Evolutionary conservation across 2,797 vertebrate genomes (phyloP).

Genomic region (Erithacus rubecula): DNA sequence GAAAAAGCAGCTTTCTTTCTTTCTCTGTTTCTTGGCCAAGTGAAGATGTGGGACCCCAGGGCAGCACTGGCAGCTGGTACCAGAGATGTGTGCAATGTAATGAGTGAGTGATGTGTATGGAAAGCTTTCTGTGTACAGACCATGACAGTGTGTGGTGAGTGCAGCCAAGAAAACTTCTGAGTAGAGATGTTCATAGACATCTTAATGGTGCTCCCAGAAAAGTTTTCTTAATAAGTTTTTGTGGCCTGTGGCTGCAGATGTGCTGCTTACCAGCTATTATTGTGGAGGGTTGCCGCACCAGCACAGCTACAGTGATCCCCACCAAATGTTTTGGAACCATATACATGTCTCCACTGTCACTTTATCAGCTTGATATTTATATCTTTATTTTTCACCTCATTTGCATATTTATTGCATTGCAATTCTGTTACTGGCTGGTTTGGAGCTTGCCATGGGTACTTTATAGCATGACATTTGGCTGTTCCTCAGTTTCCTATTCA

Average conservation of each 20-base stretch:
- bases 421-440: background rate
- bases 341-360: rapidly evolving
- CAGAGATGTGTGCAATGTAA: background rate
- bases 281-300: background rate
- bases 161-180: background rate
- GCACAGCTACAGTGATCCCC: background rate
- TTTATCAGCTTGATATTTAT: background rate
- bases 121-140: background rate
- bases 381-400: background rate
- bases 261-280: background rate
- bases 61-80: background rate
- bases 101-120: background rate
- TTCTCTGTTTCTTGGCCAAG: background rate
- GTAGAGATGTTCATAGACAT: background rate
- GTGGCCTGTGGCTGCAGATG: background rate
- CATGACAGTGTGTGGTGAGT: background rate
- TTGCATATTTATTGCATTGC: background rate
- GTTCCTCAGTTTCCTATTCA: background rate
- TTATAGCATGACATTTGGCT: background rate
- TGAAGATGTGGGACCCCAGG: background rate
- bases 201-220: background rate
- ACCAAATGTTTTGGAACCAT: background rate
- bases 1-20: background rate
- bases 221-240: background rate
- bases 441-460: background rate